phyloP scores from a whole-genome alignment of 64 coral and sea anemone genomes.

The Pachyseris speciosa region DNA sequence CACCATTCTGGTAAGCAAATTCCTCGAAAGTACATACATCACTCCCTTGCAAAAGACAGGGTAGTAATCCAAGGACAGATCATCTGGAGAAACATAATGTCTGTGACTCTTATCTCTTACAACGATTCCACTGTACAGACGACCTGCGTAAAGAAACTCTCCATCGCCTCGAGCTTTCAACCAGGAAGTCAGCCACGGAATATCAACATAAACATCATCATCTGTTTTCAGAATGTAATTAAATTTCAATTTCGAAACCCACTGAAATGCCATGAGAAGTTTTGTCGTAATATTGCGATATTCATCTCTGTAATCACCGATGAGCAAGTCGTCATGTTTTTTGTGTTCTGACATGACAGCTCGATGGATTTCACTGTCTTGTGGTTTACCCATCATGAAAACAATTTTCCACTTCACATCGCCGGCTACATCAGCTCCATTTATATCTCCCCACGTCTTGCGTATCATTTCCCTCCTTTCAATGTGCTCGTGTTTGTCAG shows the following conservation, averaged over 20 bases:
- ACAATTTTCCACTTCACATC: conserved; percentile 39
- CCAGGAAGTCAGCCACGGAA: conserved; percentile 74
- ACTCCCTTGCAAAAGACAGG: conserved; percentile 83
- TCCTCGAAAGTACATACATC: conserved; percentile 71
- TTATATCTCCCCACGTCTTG: conserved; percentile 57
- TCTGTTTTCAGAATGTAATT: conserved; percentile 71
- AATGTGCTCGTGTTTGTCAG: conserved; percentile 7
- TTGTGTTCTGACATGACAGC: conserved; percentile 50
- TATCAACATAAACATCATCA: conserved; percentile 84
- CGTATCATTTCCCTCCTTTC: conserved; percentile 59
- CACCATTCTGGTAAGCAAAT: conserved; percentile 80
- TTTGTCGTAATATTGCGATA: conserved; percentile 78
- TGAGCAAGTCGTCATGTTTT: conserved; percentile 77
- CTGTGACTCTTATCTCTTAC: conserved; percentile 52
- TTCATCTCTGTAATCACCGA: conserved; percentile 68
- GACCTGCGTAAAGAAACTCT: conserved; percentile 74
- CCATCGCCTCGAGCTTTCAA: conserved; percentile 4
- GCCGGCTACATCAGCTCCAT: background rate
- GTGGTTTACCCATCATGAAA: conserved; percentile 74
- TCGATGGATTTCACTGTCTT: background rate
- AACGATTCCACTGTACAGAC: conserved; percentile 48
- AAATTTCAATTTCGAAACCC: conserved; percentile 61
- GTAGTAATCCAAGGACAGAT: conserved; percentile 51
- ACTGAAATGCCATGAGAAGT: conserved; percentile 71
- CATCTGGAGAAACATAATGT: conserved; percentile 67